Percentiles rank a stretch among this genome's conserved stretches.
Conservation (phyloP, 2,113 vertebrate genomes). For the Phodopus roborovskii region DNA sequence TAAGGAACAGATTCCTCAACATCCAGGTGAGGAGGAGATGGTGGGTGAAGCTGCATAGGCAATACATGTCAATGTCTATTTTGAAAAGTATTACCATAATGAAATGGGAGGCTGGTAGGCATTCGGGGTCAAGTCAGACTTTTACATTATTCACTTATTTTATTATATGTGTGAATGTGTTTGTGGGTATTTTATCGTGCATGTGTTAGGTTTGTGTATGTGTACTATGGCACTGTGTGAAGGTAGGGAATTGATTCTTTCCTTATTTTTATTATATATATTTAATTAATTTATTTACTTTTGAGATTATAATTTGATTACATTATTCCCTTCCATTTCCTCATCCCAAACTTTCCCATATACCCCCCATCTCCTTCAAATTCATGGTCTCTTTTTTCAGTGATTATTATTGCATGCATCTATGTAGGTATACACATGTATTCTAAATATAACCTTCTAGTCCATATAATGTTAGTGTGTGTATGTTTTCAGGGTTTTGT, state of each 20-base stretch:
- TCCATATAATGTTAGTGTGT: not conserved
- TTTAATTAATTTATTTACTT: not conserved
- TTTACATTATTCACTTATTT: not conserved
- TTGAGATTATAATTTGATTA: not conserved
- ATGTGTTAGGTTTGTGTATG: not conserved
- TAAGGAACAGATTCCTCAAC: not conserved
- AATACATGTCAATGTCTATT: not conserved
- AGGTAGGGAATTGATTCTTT: not conserved
- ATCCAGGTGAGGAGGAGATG: not conserved
- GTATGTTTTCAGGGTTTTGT: not conserved
- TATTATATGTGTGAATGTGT: not conserved
- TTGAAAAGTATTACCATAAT: not conserved
- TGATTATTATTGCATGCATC: not conserved
- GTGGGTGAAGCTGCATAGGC: not conserved
- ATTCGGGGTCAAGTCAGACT: not conserved
- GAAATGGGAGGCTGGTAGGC: not conserved
- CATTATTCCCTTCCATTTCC: not conserved
- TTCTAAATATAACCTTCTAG: not conserved
- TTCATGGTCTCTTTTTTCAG: not conserved
- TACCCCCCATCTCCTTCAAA: not conserved
- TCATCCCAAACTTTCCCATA: not conserved
- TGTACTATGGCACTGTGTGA: not conserved
- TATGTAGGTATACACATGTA: not conserved
- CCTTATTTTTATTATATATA: not conserved
- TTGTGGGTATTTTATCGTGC: not conserved